phyloP scores from a whole-genome alignment of 2,113 vertebrate species.

The Apodemus sylvaticus region DNA sequence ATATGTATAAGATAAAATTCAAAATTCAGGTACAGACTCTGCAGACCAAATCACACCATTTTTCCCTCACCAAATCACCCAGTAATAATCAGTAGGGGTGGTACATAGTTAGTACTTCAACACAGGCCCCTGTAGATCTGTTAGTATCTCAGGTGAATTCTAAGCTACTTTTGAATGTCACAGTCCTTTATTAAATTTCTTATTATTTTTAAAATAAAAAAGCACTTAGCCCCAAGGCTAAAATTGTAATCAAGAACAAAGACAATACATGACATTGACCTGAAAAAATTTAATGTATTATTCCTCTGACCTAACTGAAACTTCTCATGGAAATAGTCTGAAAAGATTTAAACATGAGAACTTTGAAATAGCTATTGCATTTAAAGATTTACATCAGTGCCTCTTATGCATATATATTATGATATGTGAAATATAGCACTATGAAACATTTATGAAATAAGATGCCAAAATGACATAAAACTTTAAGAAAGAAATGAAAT shows the following conservation, averaged over 20 bases:
- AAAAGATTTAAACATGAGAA: slow-evolving; percentile 14
- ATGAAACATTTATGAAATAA: slow-evolving; percentile 28
- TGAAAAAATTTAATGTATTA: not conserved
- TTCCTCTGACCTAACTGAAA: not conserved
- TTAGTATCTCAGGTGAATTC: not conserved
- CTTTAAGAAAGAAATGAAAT: slow-evolving; percentile 37
- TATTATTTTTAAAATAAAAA: not conserved
- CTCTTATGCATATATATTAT: slow-evolving; percentile 10
- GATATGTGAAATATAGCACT: not conserved
- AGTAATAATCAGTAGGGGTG: not conserved
- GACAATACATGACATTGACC: not conserved
- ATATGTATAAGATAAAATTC: not conserved
- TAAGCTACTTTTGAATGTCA: not conserved
- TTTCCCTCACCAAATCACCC: not conserved
- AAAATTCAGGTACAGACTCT: not conserved
- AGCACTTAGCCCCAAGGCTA: not conserved
- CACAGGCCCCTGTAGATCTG: not conserved
- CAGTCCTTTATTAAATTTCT: not conserved
- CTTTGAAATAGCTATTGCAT: not conserved
- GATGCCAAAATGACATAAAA: not conserved
- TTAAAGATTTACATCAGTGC: slow-evolving; percentile 9
- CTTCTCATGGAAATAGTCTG: not conserved
- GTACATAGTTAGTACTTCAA: not conserved
- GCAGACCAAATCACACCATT: not conserved
- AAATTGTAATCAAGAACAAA: not conserved